Base-by-base conservation (phyloP, 2,888 invertebrate genomes). In the Calameuta filiformis region DNA sequence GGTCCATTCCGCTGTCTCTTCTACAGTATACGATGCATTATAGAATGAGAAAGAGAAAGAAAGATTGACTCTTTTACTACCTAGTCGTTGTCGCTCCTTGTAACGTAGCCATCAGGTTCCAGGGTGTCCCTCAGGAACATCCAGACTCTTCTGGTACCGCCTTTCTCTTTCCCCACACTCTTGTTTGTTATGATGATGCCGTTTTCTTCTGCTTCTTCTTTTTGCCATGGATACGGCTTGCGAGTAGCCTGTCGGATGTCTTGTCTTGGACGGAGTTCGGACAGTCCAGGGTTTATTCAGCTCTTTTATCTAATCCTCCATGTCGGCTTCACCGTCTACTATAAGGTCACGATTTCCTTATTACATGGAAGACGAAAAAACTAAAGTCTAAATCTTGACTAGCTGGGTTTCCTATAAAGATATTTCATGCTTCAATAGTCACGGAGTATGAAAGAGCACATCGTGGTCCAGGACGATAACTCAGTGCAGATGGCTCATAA, bases 141-240 rank as follows among this genome's bases (percentile, higher is more conserved):
- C 56, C 23, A 56, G 56, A 56, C 56, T 56, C 56, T 9, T 56
- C 56, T 56, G 23, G 56, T 56, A 56, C 56, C 56, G 56, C 56
- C 56, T 56, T 23, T 56, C 56, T 56, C 56, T 56, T 56, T 56
- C 56, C 56, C 23, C 56, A 56, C 56, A 23, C 31, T 74, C 74
- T 74, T 74, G 74, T 35, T 74, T 74, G 74, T 74, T 74, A 74
- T 74, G 74, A 74, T 34, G 74, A 74, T 74, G 74, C 74, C 74
- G 74, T 33, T 35, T 74, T 35, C 31, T 33, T 74, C n/a, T 34
- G 15, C 30, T 34, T 35, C 31, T 34, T 35, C 74, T 35, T 33
- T 74, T 74, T 74, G 30, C 35, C 31, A 33, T 35, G 56, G 56
- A 23, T 23, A 56, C 56, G 56, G 56, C 74, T 34, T 74, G 31